These are phyloP conservation scores for Chirona hameri DNA, from an alignment of 2,888 invertebrate genomes.

Conservation along the genomic window DNA sequence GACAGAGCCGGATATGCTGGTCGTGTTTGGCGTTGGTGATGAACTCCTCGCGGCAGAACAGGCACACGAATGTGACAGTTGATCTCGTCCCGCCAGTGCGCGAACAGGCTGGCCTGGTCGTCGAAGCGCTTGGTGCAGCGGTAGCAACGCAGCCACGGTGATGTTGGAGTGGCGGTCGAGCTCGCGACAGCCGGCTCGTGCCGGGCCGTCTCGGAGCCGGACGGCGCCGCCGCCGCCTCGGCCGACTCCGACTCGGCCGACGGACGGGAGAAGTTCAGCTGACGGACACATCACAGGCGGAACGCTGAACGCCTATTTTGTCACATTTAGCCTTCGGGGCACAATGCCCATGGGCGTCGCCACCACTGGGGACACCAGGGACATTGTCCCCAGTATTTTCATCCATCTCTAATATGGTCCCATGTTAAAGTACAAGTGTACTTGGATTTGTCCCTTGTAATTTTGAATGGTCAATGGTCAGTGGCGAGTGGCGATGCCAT, in stretches of 20 bases:
- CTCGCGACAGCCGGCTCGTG: conserved; percentile 6
- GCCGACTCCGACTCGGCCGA: background rate
- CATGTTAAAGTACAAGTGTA: too few species aligned
- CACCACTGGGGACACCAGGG: too few species aligned
- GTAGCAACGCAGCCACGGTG: conserved; percentile 24
- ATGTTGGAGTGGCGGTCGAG: conserved; percentile 6
- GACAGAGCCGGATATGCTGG: conserved; percentile 8
- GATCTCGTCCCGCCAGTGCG: conserved; percentile 26
- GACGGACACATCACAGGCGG: background rate
- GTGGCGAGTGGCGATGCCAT: too few species aligned
- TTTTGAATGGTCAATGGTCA: too few species aligned
- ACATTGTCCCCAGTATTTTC: too few species aligned
- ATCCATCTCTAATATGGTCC: too few species aligned
- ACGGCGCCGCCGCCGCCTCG: background rate
- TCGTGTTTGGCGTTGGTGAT: conserved; percentile 29
- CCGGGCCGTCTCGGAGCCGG: background rate
- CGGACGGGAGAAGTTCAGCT: background rate
- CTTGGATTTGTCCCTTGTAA: too few species aligned
- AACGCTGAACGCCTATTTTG: too few species aligned
- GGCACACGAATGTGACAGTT: conserved; percentile 28
- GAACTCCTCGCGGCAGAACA: conserved; percentile 26
- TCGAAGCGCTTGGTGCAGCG: conserved; percentile 28
- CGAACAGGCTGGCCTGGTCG: background rate
- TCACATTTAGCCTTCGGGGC: too few species aligned
- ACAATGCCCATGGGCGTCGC: too few species aligned